A percentile compares a stretch with the other conserved stretches of the same genome.
These are phyloP conservation scores for Tinamus guttatus DNA, from an alignment of 2,113 vertebrate species.

Conservation along the genomic window DNA sequence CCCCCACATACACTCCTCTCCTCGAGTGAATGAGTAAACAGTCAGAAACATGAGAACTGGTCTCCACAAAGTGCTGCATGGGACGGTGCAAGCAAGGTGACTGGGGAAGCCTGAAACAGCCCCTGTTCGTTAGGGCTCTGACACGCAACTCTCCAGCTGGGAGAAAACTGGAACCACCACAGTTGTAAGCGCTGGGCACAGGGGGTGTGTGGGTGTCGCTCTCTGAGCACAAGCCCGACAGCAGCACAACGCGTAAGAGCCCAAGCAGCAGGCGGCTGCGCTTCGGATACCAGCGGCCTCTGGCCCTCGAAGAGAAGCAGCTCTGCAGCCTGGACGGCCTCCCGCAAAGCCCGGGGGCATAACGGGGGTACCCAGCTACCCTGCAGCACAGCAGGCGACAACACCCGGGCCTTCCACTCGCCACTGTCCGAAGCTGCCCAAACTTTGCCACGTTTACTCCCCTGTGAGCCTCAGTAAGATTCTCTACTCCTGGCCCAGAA, in stretches of 20 bases:
- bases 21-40: background rate
- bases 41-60: background rate
- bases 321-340: background rate
- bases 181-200: accelerated
- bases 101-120: accelerated
- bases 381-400: accelerated
- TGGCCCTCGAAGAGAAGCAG: too few relatives aligned
- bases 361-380: background rate
- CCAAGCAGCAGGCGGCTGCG: background rate
- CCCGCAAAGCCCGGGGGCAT: background rate
- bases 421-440: background rate
- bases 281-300: too few relatives aligned
- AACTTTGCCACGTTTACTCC: accelerated
- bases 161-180: background rate
- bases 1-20: background rate
- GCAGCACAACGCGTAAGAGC: background rate
- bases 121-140: accelerated
- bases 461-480: background rate
- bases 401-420: background rate
- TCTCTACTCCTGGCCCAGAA: background rate
- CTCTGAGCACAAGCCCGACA: background rate
- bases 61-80: background rate
- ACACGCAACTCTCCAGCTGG: accelerated
- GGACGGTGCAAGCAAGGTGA: background rate
- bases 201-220: too few relatives aligned